Percentiles rank a stretch among this genome's conserved stretches.
phyloP scores from a whole-genome alignment of 2,113 vertebrate species.

The Ceratotherium simum region DNA sequence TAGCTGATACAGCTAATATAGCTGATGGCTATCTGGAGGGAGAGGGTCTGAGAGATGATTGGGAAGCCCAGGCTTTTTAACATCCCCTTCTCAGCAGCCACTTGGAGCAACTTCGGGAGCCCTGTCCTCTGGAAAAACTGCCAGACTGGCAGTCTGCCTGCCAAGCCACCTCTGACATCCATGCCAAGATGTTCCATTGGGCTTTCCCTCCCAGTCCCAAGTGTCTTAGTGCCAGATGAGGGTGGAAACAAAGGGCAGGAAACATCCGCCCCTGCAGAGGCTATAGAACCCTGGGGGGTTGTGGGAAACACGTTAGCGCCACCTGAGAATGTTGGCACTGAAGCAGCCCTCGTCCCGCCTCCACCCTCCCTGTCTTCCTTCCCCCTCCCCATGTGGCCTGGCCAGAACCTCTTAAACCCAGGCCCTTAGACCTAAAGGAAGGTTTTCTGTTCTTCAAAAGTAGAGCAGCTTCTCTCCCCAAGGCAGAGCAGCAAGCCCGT shows the following conservation, averaged over 20 bases:
- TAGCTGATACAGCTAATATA: background rate
- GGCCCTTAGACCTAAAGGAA: conserved; percentile 65
- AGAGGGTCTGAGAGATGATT: conserved; percentile 19
- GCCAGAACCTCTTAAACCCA: conserved; percentile 74
- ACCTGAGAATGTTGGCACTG: conserved; percentile 80
- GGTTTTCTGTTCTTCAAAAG: conserved; percentile 71
- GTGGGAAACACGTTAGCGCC: conserved; percentile 72
- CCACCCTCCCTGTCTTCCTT: conserved; percentile 74
- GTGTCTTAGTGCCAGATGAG: conserved; percentile 75
- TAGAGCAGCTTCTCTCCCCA: conserved; percentile 34
- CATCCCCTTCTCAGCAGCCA: conserved; percentile 51
- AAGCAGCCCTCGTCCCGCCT: conserved; percentile 77
- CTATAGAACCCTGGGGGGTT: conserved; percentile 82
- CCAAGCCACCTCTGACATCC: conserved; percentile 76
- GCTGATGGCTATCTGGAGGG: background rate
- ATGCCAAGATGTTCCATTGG: conserved; percentile 73
- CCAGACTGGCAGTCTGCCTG: conserved; percentile 79
- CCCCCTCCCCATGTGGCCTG: conserved; percentile 83
- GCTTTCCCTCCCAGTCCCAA: conserved; percentile 80
- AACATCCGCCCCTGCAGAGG: conserved; percentile 83
- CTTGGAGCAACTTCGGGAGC: conserved; percentile 56
- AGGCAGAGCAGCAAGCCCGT: background rate
- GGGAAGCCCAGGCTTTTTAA: conserved; percentile 15
- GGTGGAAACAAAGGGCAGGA: conserved; percentile 79
- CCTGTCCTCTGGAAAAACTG: conserved; percentile 66